Evolutionary conservation across 1,140 invertebrate species (phyloP).

Genomic region (Odontomachus brunneus): DNA sequence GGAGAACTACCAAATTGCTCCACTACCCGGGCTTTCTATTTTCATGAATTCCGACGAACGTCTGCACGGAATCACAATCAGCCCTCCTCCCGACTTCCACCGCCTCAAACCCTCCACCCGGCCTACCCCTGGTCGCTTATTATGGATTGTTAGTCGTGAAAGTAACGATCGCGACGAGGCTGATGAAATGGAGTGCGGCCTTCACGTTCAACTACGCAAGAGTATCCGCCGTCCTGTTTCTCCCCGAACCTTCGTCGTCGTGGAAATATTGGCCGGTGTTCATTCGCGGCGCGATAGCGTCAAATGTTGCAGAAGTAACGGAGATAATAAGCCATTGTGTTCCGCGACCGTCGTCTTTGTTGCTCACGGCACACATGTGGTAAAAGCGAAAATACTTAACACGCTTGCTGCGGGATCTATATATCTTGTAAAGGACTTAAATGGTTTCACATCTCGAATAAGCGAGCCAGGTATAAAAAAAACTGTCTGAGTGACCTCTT

Average conservation of each 20-base stretch:
- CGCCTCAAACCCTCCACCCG: neutral
- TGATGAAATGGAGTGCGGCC: conserved; percentile 50
- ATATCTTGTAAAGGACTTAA: no score
- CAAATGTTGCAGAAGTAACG: neutral
- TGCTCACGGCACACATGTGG: no score
- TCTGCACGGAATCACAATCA: conserved; percentile 73
- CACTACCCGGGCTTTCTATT: conserved; percentile 65
- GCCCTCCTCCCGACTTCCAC: conserved; percentile 12
- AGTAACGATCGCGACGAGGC: conserved; percentile 52
- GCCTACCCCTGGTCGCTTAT: conserved; percentile 31
- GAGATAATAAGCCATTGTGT: no score
- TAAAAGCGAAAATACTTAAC: no score
- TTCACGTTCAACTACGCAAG: conserved; percentile 10
- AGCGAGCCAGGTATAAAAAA: no score
- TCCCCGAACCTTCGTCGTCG: conserved; percentile 9
- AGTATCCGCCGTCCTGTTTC: neutral
- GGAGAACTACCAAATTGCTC: conserved; percentile 70
- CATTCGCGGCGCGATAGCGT: neutral
- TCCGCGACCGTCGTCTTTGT: no score
- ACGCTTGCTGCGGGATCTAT: no score
- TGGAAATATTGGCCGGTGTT: conserved; percentile 32
- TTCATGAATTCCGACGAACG: conserved; percentile 72
- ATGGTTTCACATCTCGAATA: no score
- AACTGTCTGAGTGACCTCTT: no score
- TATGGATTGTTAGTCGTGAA: conserved; percentile 57